phyloP scores from a whole-genome alignment of 2,113 vertebrate genomes.

The Channa argus region DNA sequence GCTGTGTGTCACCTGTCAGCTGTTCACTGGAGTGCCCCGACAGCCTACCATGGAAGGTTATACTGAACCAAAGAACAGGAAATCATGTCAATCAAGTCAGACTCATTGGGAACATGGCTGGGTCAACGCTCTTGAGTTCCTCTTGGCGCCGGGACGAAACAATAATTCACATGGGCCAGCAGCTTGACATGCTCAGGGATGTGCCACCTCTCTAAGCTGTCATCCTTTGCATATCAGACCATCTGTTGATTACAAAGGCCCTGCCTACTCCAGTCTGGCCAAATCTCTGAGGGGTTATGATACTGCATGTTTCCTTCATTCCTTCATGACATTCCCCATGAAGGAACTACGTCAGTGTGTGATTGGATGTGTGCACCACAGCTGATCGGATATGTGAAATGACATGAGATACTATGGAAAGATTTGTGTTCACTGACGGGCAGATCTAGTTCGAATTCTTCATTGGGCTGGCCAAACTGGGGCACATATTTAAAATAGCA shows the following conservation, averaged over 20 bases:
- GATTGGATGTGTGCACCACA: background rate
- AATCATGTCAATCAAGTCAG: conserved; percentile 68
- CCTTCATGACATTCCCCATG: background rate
- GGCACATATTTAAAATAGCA: too few species aligned
- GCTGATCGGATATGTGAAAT: background rate
- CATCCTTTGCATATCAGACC: conserved; percentile 74
- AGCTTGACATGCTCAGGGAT: conserved; percentile 73
- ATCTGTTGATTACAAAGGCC: conserved; percentile 72
- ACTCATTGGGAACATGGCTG: conserved; percentile 45
- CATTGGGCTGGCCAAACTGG: too few species aligned
- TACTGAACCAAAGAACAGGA: conserved; percentile 49
- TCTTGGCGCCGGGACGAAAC: conserved; percentile 60
- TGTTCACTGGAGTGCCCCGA: conserved; percentile 43
- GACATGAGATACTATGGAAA: background rate
- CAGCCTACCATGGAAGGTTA: conserved; percentile 43
- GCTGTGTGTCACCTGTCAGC: conserved; percentile 68
- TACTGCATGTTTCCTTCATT: conserved; percentile 1
- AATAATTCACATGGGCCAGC: conserved; percentile 70
- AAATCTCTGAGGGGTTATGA: conserved; percentile 40
- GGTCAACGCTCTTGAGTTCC: conserved; percentile 56
- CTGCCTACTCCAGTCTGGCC: conserved; percentile 49
- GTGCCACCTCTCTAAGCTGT: conserved; percentile 79
- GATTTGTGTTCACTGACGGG: background rate
- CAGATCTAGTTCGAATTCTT: too few species aligned
- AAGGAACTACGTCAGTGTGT: background rate